Base-by-base conservation (phyloP, 2,113 vertebrate genomes). In the Upupa epops region DNA sequence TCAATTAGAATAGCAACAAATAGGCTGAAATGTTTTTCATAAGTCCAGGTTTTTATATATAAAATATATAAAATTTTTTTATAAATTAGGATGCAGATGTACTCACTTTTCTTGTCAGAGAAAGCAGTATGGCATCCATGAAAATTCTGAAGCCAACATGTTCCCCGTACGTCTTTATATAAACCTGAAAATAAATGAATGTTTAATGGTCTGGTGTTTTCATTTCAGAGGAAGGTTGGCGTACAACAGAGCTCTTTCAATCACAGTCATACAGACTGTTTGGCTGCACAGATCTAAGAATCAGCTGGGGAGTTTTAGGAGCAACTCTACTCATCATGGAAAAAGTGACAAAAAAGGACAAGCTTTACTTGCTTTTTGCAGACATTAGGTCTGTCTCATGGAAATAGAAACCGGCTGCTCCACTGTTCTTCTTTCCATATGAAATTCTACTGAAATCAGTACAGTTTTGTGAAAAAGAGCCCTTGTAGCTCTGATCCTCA, bases 141-240 rank as follows among this genome's bases (percentile, higher is more conserved):
- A 99, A 99, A 96, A 99, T 99, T 88, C 99, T 97, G 87, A 99
- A 99, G 21, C 99, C 99, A 15, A 99, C 99, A 74, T 99, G 99
- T 72, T 99, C 98, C 31, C 99, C 99, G 8, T 98, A 97, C 0
- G 99, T 99, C 97, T 98, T 98, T 86, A 99, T 98, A 83, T 99
- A 99, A 86, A 99, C 97, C 99, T 99, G 65, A 87, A 97, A 95
- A 87, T 64, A 96, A 96, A 73, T 11, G 56, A 37, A 36, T 22
- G 60, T 90, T 86, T 83, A 66, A 11, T 64, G 71, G 28, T 54
- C 70, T 79, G 42, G 28, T 49, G 54, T 71, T 89, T 80, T 75
- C 4, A 74, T 77, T 72, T 81, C 60, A 71, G 28, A 74, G 21
- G 81, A 81, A 0, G 1, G 17, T 13, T 83, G 28, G 21, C 40